Evolutionary conservation across 2,797 vertebrate species (phyloP), one percentile per base, ranked within the genome.

Genomic region (Otolemur crassicaudatus): DNA sequence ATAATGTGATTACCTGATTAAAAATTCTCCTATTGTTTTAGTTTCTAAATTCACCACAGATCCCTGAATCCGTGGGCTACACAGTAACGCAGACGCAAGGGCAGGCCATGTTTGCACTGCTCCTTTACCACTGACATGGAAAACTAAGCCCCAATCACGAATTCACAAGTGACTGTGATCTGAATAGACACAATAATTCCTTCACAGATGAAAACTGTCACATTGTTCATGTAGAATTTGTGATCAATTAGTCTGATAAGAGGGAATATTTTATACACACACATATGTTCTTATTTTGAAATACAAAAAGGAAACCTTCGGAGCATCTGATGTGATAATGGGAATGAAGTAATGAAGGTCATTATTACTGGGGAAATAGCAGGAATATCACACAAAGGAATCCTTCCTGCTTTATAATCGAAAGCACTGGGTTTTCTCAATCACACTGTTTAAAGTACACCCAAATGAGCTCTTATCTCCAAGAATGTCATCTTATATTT

Each of bases 401-500:
- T 70, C 46, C 17, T 81, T 22, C 37, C 7, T 60, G 60, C 58
- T 69, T 92, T 85, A 56, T 14, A n/a, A 8, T 70, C 25, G 56
- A 63, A 81, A 81, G 46, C 34, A 29, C 5, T 23, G n/a, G 37
- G 31, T 61, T 46, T 82, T 60, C 40, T 2, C 2, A 67, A 56
- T 79, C 46, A 60, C 12, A 58, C 58, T 56, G 25, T 90, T 96
- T 92, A 90, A 91, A 95, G 56, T 73, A 85, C 13, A 79, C 8
- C 40, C 58, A 81, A 84, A 81, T 60, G 22, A 7, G 5, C 8
- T 84, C 37, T 93, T 84, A 81, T 96, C 61, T 75, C 43, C 79
- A 70, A 77, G 81, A 92, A 91, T 46, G 53, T n/a, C 37, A 49
- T 94, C 43, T 88, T 80, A 65, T 8, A 83, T 87, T 94, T 94